phyloP scores from a whole-genome alignment of 2,888 invertebrate genomes.

The Nomada flava region DNA sequence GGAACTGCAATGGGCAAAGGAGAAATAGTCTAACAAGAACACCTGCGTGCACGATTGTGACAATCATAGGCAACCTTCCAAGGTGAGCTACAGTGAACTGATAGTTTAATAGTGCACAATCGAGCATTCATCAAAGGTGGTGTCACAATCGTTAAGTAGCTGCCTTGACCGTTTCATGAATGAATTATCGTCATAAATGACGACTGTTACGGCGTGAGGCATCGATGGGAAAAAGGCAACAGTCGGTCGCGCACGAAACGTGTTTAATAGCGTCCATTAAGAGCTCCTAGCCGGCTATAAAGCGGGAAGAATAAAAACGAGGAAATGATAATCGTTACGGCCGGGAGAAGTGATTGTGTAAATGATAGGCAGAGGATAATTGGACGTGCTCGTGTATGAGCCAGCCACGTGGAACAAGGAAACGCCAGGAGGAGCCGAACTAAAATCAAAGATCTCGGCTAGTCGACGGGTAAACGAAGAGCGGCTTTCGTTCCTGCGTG shows the following conservation, averaged over 20 bases:
- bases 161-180: slow-evolving; percentile 16
- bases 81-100: not conserved
- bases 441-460: slow-evolving; percentile 54
- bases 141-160: slow-evolving; percentile 25
- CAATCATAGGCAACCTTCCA: no score
- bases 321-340: slow-evolving; percentile 45
- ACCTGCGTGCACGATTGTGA: no score
- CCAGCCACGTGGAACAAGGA: slow-evolving; percentile 29
- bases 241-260: slow-evolving; percentile 28
- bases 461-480: slow-evolving; percentile 41
- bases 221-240: slow-evolving; percentile 8
- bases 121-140: slow-evolving; percentile 5
- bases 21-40: no score
- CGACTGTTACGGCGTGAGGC: slow-evolving; percentile 12
- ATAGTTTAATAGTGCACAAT: slow-evolving; percentile 42
- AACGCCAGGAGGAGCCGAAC: slow-evolving; percentile 46
- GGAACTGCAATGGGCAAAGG: no score
- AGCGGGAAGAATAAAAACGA: slow-evolving; percentile 14
- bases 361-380: slow-evolving; percentile 47
- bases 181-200: slow-evolving; percentile 44
- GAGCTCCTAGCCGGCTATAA: slow-evolving; percentile 14
- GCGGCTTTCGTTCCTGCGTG: not conserved
- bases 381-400: not conserved
- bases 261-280: slow-evolving; percentile 38
- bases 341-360: slow-evolving; percentile 32